phyloP scores from a whole-genome alignment of 2,888 invertebrate genomes.

The Bombylius major region DNA sequence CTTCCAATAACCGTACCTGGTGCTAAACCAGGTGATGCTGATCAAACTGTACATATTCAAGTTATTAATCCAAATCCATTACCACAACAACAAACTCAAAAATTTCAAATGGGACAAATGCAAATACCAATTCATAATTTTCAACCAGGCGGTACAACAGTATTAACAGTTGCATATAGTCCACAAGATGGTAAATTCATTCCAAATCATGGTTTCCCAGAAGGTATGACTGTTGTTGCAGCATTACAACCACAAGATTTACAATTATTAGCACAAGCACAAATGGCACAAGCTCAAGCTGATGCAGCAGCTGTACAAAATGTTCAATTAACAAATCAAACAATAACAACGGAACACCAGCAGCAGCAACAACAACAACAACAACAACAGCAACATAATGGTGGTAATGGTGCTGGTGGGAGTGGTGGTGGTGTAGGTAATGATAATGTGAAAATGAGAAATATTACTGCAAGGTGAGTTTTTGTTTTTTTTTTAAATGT shows the following conservation, averaged over 20 bases:
- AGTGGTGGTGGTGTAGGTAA: conserved; percentile 1
- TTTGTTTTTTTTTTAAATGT: too few relatives aligned
- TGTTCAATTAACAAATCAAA: conserved; percentile 9
- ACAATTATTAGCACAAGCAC: conserved; percentile 42
- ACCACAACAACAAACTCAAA: conserved; percentile 37
- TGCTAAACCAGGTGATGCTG: conserved; percentile 60
- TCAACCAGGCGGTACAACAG: conserved; percentile 55
- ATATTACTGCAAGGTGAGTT: too few relatives aligned
- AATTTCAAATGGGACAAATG: conserved; percentile 57
- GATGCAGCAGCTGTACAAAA: conserved; percentile 18
- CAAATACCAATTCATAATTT: conserved; percentile 65
- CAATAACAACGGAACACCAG: conserved; percentile 6
- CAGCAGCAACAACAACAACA: conserved; percentile 1
- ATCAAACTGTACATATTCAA: conserved; percentile 68
- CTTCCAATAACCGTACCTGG: conserved; percentile 66
- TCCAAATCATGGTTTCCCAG: conserved; percentile 39
- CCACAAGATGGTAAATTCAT: conserved; percentile 48
- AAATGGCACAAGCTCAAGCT: conserved; percentile 21
- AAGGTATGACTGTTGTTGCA: conserved; percentile 53
- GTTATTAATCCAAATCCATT: conserved; percentile 49
- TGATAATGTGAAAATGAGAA: too few relatives aligned
- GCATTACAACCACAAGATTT: conserved; percentile 57
- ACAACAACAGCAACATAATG: not conserved
- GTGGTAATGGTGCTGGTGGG: not conserved
- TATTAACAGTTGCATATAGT: conserved; percentile 63